Conservation (phyloP, 2,113 vertebrate genomes). For the Neopipo cinnamomea region DNA sequence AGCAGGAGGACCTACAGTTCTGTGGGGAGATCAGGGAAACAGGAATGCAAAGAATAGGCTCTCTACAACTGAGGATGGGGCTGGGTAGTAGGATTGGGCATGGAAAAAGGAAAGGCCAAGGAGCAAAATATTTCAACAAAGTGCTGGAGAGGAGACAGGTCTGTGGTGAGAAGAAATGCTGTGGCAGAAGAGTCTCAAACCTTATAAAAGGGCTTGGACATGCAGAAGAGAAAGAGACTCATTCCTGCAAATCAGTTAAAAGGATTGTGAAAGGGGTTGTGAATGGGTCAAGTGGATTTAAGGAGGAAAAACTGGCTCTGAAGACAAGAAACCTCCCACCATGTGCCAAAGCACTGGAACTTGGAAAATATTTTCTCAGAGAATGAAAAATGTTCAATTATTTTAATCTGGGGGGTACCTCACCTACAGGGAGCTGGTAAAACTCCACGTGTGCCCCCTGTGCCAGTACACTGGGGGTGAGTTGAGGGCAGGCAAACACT, state of each 20-base stretch:
- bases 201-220: background rate
- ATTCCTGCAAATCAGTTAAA: background rate
- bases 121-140: background rate
- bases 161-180: background rate
- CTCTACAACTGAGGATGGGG: background rate
- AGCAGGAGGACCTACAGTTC: background rate
- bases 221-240: background rate
- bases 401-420: background rate
- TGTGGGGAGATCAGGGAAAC: background rate
- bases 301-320: background rate
- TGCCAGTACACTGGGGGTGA: accelerated
- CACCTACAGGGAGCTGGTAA: background rate
- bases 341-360: background rate
- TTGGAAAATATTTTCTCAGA: background rate
- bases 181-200: background rate
- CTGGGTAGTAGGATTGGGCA: background rate
- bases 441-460: background rate
- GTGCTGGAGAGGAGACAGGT: background rate
- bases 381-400: background rate
- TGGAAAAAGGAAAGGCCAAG: background rate
- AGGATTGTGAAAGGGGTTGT: background rate
- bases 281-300: background rate
- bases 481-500: accelerated
- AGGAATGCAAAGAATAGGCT: background rate
- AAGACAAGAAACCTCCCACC: background rate